Evolutionary conservation across 2,888 invertebrate genomes (phyloP).

Genomic region (Troides helena): DNA sequence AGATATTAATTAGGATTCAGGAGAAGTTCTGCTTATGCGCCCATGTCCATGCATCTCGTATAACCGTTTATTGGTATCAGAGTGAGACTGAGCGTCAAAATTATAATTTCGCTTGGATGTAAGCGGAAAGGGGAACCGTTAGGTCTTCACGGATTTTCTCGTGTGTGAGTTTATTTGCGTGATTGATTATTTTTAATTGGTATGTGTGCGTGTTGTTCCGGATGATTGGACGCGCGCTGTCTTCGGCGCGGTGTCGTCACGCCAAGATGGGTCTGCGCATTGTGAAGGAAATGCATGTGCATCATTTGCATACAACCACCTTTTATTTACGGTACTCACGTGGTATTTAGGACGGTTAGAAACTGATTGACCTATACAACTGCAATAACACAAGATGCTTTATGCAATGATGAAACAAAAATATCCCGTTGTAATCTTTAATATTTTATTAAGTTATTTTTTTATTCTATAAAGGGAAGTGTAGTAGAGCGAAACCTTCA

Average conservation of each 20-base stretch:
- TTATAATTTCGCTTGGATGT: slow-evolving; percentile 33
- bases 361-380: slow-evolving; percentile 15
- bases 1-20: no score
- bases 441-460: no score
- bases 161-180: slow-evolving; percentile 45
- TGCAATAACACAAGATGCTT: slow-evolving; percentile 12
- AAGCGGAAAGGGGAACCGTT: slow-evolving; percentile 27
- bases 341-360: slow-evolving; percentile 50
- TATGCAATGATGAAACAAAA: slow-evolving; percentile 2
- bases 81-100: slow-evolving; percentile 34
- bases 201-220: slow-evolving; percentile 50
- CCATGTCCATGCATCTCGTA: no score
- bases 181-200: slow-evolving; percentile 51
- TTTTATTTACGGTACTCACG: slow-evolving; percentile 44
- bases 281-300: slow-evolving; percentile 37
- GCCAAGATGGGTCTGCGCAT: slow-evolving; percentile 46
- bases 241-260: slow-evolving; percentile 42
- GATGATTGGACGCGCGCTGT: slow-evolving; percentile 46
- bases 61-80: neutral
- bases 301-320: slow-evolving; percentile 50
- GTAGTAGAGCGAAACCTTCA: no score
- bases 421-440: no score
- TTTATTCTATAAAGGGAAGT: no score
- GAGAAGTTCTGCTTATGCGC: no score
- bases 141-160: slow-evolving; percentile 19